Base-by-base conservation (phyloP, 2,797 vertebrate genomes). In the Sciurus vulgaris region DNA sequence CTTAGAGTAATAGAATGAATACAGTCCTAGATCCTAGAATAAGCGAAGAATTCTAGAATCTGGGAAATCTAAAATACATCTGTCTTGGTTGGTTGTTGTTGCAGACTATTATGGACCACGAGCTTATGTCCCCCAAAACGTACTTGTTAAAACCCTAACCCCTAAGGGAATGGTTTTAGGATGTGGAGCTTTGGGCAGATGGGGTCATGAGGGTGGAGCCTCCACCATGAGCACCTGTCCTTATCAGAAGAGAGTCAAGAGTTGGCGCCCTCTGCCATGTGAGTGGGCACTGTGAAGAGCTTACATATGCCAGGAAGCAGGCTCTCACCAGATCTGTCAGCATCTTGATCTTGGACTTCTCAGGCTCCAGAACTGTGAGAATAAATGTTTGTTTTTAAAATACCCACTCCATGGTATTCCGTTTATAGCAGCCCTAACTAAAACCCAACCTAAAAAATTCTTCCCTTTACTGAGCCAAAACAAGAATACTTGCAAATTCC, bases 401-500 rank as follows among this genome's bases (percentile, higher is more conserved):
- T 38, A 77, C 33, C 3, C 9, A 17, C 30, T 56, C 56, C 56
- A 13, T 65, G 22, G 35, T 51, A 33, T 78, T 79, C 54, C 86
- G 33, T 49, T 61, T 38, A 59, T 30, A 81, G 70, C 47, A 81
- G 28, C 26, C 59, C 38, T 41, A 88, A 38, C 15, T 65, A 83
- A 59, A 38, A 76, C 22, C 76, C 0, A 22, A 56, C 67, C 63
- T 73, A 41, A 92, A 77, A 79, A 74, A 11, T 30, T 44, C 89
- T 89, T 89, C 51, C 76, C 89, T 76, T 78, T 78, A n/a, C 44
- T 72, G 47, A 77, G 51, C 38, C 56, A 77, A 76, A 76, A 49
- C 54, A 74, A 33, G 56, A 86, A 72, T 70, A 77, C 10, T 94
- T 78, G 38, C 38, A 89, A 49, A 63, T 86, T 96, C 11, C 49